phyloP scores from a whole-genome alignment of 2,888 invertebrate genomes.

The Andrena camellia region DNA sequence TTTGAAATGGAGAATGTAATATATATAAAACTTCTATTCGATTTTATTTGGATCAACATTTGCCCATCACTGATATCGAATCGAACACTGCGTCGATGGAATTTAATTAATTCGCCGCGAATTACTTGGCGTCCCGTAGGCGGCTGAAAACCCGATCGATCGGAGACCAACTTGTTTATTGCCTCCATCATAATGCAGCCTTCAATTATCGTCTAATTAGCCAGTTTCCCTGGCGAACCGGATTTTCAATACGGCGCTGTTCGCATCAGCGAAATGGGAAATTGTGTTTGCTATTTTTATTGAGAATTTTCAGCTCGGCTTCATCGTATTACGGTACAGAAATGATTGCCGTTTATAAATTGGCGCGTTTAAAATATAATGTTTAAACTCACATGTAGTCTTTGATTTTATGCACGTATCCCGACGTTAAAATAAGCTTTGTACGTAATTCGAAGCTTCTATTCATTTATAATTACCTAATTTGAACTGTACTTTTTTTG shows the following conservation, averaged over 20 bases:
- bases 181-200: slow-evolving; percentile 1
- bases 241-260: not conserved
- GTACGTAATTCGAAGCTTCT: too few species aligned
- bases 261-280: not conserved
- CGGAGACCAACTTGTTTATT: slow-evolving; percentile 21
- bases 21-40: too few species aligned
- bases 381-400: too few species aligned
- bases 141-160: slow-evolving; percentile 22
- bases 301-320: not conserved
- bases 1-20: too few species aligned
- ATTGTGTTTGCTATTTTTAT: not conserved
- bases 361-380: too few species aligned
- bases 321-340: not conserved
- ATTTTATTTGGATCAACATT: too few species aligned
- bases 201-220: slow-evolving; percentile 24
- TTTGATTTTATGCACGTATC: too few species aligned
- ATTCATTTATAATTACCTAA: too few species aligned
- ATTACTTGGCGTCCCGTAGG: not conserved
- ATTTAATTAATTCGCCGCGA: slow-evolving; percentile 38
- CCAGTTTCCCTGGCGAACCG: not conserved
- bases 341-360: too few species aligned
- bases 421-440: too few species aligned
- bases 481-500: too few species aligned
- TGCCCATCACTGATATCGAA: not conserved
- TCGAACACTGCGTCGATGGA: slow-evolving; percentile 18